Evolutionary conservation across 2,113 vertebrate genomes (phyloP), one percentile per base, ranked within the genome.

Genomic region (Oplegnathus fasciatus): DNA sequence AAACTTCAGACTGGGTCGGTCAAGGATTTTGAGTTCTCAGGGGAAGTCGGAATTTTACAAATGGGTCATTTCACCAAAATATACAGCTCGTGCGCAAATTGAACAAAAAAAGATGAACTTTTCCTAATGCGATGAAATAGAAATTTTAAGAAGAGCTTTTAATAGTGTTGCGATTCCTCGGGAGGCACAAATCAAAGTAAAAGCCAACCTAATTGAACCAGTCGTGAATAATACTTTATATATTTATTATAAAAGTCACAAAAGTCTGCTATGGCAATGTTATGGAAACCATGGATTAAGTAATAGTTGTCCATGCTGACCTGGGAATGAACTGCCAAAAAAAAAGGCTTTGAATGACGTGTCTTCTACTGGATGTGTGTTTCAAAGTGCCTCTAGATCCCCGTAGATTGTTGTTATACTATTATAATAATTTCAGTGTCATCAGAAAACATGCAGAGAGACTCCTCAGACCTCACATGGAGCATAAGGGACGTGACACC

Each of bases 21-120:
- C 60, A 74, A 24, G 22, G 50, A 57, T 74, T 66, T 67, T 24
- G 9, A 54, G n/a, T 20, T 81, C 60, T 55, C 26, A 0, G 2
- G 68, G 44, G 60, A 44, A 55, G 37, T 44, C 24, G 2, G 37
- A 32, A 20, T 66, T 57, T 81, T 46, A 66, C n/a, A 81, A 73
- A 72, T 66, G 9, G 69, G 37, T 57, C 50, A 52, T 48, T 52
- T 70, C 15, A 71, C 32, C 10, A 26, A 48, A 52, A 20, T 54
- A 54, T 30, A 11, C 9, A 24, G 24, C 30, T 32, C 20, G 34
- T 48, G 2, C 1, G 2, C 42, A 48, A 75, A 58, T 2, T 40
- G n/a, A 58, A 37, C 15, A 9, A 68, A 24, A 61, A 70, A 20
- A 18, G 15, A 62, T 37, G 8, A 54, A 65, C 5, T 18, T 57